Evolutionary conservation across 2,797 vertebrate genomes (phyloP), one percentile per base, ranked within the genome.

Genomic region (Glossophaga mutica): DNA sequence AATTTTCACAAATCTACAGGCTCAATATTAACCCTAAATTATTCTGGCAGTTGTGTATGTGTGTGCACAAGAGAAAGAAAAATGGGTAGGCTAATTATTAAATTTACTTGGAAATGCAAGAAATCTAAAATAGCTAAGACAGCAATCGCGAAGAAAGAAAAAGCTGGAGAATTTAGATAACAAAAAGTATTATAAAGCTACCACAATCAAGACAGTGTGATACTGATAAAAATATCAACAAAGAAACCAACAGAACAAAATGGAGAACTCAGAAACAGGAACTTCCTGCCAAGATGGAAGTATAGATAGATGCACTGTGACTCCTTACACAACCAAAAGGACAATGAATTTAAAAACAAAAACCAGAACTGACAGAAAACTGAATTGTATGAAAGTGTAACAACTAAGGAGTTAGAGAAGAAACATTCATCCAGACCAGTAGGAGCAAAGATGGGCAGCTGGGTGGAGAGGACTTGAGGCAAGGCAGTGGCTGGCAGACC

Each of bases 181-280:
- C 5, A 48, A 89, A 90, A 86, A 59, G 32, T 46, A 91, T 55
- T 78, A 85, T 7, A 87, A 68, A 52, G 15, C 8, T 70, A 71
- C 5, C 70, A 18, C 57, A 89, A 87, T 59, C 94, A 93, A 79
- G 44, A 84, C 21, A 79, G 9, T 44, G 9, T 73, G 32, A 24
- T 87, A 79, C 29, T 70, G n/a, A 97, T 48, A 52, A 7, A 91
- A 94, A 62, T 44, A 73, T 3, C 94, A 22, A 65, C 26, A 94
- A 86, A 83, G 16, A 92, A 88, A 89, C 57, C 29, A 93, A 83
- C 5, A 89, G 21, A 78, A 88, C 26, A 90, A 86, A 92, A 95
- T 42, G 10, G 39, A 79, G n/a, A 83, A 83, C 62, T 62, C 50
- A 57, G 29, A 79, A 83, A 91, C 9, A 55, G 24, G 57, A 10